phyloP scores from a whole-genome alignment of 2,888 invertebrate species.

The Aphrophora alni region DNA sequence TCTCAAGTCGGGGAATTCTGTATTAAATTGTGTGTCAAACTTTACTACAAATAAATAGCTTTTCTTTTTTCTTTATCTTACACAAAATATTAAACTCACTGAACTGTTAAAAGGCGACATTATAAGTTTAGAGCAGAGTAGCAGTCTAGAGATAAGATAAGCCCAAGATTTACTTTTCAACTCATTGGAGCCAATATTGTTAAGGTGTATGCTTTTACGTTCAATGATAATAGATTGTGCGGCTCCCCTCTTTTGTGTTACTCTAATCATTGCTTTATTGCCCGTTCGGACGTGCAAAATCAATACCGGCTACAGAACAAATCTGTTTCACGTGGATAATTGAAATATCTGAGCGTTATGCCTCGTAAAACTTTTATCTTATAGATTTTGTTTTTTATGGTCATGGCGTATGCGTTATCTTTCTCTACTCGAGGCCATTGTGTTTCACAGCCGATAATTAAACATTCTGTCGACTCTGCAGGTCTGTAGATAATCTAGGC shows the following conservation, averaged over 20 bases:
- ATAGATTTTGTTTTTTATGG: background rate
- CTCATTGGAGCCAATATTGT: too few relatives aligned
- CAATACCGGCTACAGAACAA: background rate
- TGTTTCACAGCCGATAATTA: background rate
- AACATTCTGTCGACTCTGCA: background rate
- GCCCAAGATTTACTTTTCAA: background rate
- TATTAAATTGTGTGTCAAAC: background rate
- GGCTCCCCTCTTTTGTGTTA: too few relatives aligned
- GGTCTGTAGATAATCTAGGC: too few relatives aligned
- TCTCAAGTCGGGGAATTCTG: too few relatives aligned
- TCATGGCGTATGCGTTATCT: too few relatives aligned
- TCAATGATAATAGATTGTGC: background rate
- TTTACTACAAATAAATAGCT: background rate
- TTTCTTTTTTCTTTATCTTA: too few relatives aligned
- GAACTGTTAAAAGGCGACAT: background rate
- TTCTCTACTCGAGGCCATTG: background rate
- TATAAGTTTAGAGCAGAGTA: background rate
- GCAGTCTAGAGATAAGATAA: background rate
- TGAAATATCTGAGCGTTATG: background rate
- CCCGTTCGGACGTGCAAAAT: background rate
- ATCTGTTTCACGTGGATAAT: background rate
- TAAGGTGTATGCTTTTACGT: background rate
- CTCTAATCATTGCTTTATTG: background rate
- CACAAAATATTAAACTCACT: too few relatives aligned
- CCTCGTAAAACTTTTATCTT: background rate